Base-by-base conservation (phyloP, 2,113 vertebrate genomes). In the Chaetodon auriga region DNA sequence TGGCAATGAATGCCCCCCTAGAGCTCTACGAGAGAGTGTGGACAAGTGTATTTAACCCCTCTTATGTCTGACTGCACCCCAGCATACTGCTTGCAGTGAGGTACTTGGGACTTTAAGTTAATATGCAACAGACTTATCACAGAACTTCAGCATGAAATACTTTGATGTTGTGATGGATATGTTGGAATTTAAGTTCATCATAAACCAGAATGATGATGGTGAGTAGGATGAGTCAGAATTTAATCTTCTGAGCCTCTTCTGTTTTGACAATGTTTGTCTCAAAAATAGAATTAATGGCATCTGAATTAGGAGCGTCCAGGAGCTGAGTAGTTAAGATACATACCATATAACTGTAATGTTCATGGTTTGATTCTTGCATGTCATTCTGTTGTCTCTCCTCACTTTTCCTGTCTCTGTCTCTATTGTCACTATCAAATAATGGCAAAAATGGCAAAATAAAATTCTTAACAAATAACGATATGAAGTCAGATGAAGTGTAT, bases 21-120 rank as follows among this genome's bases (percentile, higher is more conserved):
- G 53, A 84, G 79, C 75, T 88, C 58, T 4, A 43, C 77, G 51
- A 87, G 75, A 82, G 61, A 57, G 81, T 23, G 49, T 70, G 82
- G 87, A 86, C 87, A 78, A 68, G 73, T 89, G 78, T 82, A 13
- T 89, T 90, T 89, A 2, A 89, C 85, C 81, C 66, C 41, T 68
- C 66, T 70, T 57, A 53, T 66, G 64, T 80, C 21, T 71, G 68
- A 81, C 25, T 21, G 38, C 69, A 64, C 9, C 54, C 51, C 57
- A 58, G 35, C 64, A 8, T 8, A 73, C 49, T 69, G 61, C 75
- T 51, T 64, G 53, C 82, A 70, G 83, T 9, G 69, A 74, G n/a
- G 23, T 35, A 54, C 23, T 10, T 12, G 13, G 30, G 60, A 30
- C 66, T n/a, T 77, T 12, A 7, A 0, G 10, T 65, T 41, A 65